These are phyloP conservation scores for Anticlea derivata DNA, from an alignment of 2,888 invertebrate genomes.

Conservation along the genomic window DNA sequence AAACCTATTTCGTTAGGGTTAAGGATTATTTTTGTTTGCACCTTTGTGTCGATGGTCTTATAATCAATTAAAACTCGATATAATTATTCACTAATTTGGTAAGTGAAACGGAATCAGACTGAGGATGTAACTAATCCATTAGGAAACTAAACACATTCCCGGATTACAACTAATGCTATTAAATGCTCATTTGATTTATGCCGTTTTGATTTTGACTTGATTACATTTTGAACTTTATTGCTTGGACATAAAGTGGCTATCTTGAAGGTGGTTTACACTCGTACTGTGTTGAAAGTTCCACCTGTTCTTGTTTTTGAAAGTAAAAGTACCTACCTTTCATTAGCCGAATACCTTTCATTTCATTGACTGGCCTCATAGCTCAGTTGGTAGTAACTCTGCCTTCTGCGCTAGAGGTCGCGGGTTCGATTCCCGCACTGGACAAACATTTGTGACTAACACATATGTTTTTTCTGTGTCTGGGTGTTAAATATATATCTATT, in stretches of 20 bases:
- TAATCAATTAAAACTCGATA: constrained; percentile 25
- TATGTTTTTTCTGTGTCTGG: too few relatives aligned
- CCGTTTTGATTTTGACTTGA: constrained; percentile 4
- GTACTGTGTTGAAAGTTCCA: too few relatives aligned
- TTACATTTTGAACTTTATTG: constrained; percentile 2
- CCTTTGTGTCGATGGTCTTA: not conserved
- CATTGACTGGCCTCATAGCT: too few relatives aligned
- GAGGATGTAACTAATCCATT: constrained; percentile 35
- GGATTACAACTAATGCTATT: constrained; percentile 65
- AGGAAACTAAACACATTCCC: constrained; percentile 63
- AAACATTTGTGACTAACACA: too few relatives aligned
- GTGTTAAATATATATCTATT: too few relatives aligned
- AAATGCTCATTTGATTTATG: constrained; percentile 60
- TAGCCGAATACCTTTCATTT: too few relatives aligned
- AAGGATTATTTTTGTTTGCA: not conserved
- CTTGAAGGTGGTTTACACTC: too few relatives aligned
- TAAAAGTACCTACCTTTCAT: too few relatives aligned
- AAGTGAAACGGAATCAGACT: constrained; percentile 18
- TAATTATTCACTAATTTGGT: constrained; percentile 27
- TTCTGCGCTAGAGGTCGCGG: too few relatives aligned
- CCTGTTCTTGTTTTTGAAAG: too few relatives aligned
- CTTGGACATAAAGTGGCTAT: not conserved
- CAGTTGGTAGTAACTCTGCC: too few relatives aligned
- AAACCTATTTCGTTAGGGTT: not conserved
- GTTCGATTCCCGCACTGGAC: too few relatives aligned